These are phyloP conservation scores for Acrobasis suavella DNA, from an alignment of 2,888 invertebrate species.

Conservation along the genomic window DNA sequence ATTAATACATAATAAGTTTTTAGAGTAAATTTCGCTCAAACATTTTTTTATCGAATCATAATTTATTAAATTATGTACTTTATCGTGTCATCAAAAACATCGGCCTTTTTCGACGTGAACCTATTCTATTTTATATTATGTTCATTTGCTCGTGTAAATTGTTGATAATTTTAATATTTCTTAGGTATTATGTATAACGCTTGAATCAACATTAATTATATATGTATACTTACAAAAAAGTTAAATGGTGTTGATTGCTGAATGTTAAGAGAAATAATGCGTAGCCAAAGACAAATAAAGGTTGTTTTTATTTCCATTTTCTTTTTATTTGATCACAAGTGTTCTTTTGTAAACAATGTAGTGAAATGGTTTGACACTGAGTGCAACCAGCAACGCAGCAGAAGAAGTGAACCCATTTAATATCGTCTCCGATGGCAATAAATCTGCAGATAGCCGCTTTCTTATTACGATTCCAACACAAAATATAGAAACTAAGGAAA, in stretches of 20 bases:
- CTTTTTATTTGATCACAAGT: neutral
- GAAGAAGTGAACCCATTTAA: conserved; percentile 11
- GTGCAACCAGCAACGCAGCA: neutral
- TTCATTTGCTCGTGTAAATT: conserved; percentile 1
- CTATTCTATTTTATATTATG: neutral
- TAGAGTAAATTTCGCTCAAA: too few relatives aligned
- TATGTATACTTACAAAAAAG: neutral
- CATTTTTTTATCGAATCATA: too few relatives aligned
- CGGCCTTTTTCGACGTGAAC: neutral
- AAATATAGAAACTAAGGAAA: neutral
- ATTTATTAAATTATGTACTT: neutral
- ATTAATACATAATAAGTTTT: too few relatives aligned
- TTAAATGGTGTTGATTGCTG: conserved; percentile 11
- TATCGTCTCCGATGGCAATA: conserved; percentile 15
- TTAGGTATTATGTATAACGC: neutral
- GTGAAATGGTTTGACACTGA: neutral
- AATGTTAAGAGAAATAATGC: conserved; percentile 14
- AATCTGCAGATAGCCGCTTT: conserved; percentile 16
- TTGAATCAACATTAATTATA: neutral
- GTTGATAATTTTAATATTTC: neutral
- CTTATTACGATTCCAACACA: conserved; percentile 20
- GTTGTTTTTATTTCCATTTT: conserved; percentile 23
- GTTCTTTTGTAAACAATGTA: neutral
- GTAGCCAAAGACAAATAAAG: conserved; percentile 38
- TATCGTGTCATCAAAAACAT: neutral